These are phyloP conservation scores for Amblyraja radiata DNA, from an alignment of 2,797 vertebrate genomes.

Conservation along the genomic window DNA sequence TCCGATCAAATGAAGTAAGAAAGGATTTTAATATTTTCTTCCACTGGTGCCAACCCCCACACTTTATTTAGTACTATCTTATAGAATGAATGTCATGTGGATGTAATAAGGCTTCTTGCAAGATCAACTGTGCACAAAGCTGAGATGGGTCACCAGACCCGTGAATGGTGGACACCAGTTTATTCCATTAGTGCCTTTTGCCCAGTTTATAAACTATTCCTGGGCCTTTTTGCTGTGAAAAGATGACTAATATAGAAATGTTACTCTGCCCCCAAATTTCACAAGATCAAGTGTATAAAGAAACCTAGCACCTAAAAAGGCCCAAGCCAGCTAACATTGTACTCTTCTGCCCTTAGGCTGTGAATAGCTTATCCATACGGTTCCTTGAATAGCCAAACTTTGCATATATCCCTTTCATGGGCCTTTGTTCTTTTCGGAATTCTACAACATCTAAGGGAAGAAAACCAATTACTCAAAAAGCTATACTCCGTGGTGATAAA, in stretches of 20 bases:
- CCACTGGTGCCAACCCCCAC: neutral
- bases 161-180: neutral
- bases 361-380: neutral
- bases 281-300: constrained; percentile 33
- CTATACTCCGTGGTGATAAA: constrained; percentile 33
- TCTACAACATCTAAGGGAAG: constrained; percentile 15
- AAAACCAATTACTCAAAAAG: constrained; percentile 3
- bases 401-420: constrained; percentile 32
- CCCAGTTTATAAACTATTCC: neutral
- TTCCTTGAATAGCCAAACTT: constrained; percentile 28
- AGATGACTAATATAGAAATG: constrained; percentile 7
- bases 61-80: neutral
- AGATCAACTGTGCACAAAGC: neutral
- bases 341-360: neutral
- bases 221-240: neutral
- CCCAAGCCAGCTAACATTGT: constrained; percentile 10
- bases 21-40: no score
- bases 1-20: no score
- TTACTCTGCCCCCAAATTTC: constrained; percentile 1
- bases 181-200: neutral
- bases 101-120: neutral
- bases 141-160: neutral
- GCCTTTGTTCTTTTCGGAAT: constrained; percentile 31
- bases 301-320: constrained; percentile 7
- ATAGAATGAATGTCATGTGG: neutral